Evolutionary conservation across 1,140 invertebrate species (phyloP), one percentile per base, ranked within the genome.

Genomic region (Leptinotarsa texana): DNA sequence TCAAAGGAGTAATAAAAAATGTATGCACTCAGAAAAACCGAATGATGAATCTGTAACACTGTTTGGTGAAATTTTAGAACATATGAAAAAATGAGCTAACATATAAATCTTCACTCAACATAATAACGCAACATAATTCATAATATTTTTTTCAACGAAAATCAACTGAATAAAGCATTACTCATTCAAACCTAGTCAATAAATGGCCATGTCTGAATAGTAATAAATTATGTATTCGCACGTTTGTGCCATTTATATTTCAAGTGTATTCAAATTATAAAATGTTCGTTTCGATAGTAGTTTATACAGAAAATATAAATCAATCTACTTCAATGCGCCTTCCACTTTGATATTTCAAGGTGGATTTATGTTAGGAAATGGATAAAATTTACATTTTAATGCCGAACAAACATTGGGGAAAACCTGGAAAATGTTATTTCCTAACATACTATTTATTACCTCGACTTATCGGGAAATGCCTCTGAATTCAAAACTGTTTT

Each of bases 341-440:
- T 66, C 66, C 63, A 18, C n/a, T 42, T 77, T 75, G 61, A 80
- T 80, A 78, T 76, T 78, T 80, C 79, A 76, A 75, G 74, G 47
- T 33, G 67, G 74, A 80, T 80, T 78, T 76, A 78, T 74, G 73
- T 71, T 63, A 74, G 79, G 77, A 80, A 80, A 80, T 80, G 79
- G 76, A 80, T 66, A 63, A 80, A 80, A 80, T 80, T 80, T 80
- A 66, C 79, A 80, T 80, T 80, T 80, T 78, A 80, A 80, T 80
- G 69, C 77, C 74, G 69, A 75, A 80, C 77, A 80, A 78, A 80
- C 79, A 77, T 74, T 75, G 69, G 73, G 72, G 79, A 78, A 79
- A 80, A 78, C 75, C 71, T 73, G 74, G 74, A 75, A 78, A 78
- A 78, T 75, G 74, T 51, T 73, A 75, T 75, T 78, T 75, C 76